These are phyloP conservation scores for Polylopha cassiicola DNA, from an alignment of 2,888 invertebrate genomes.

Conservation along the genomic window DNA sequence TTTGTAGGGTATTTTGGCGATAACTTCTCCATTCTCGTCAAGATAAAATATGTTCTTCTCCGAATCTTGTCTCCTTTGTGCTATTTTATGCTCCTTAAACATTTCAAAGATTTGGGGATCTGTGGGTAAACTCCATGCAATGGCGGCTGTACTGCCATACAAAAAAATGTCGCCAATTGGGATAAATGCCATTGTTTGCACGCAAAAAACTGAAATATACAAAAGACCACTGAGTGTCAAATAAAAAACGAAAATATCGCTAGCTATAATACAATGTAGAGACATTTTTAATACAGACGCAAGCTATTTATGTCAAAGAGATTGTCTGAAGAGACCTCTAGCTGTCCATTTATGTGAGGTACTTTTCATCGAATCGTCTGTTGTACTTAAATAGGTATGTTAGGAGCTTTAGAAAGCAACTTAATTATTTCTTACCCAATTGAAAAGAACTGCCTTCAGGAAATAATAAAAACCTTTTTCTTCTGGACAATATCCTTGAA, in stretches of 20 bases:
- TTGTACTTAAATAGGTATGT: too few relatives aligned
- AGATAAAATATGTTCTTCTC: conserved; percentile 49
- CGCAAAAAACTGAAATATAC: conserved; percentile 76
- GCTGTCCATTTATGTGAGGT: too few relatives aligned
- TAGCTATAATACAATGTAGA: too few relatives aligned
- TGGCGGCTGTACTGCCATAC: conserved; percentile 82
- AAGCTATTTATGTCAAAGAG: too few relatives aligned
- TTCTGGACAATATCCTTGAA: conserved; percentile 63
- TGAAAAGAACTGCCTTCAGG: conserved; percentile 79
- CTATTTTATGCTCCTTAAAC: conserved; percentile 46
- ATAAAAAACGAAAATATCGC: too few relatives aligned
- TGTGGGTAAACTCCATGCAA: conserved; percentile 85
- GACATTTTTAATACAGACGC: too few relatives aligned
- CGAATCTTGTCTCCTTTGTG: conserved; percentile 46
- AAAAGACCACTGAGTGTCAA: too few relatives aligned
- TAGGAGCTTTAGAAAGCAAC: too few relatives aligned
- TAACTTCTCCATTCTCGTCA: conserved; percentile 46
- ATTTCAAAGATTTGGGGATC: conserved; percentile 58
- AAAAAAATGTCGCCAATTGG: conserved; percentile 79
- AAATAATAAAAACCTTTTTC: conserved; percentile 78
- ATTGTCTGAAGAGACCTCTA: too few relatives aligned
- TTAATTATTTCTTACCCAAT: conserved; percentile 77
- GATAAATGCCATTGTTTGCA: conserved; percentile 77
- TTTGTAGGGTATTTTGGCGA: conserved; percentile 53
- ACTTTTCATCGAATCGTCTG: too few relatives aligned